phyloP scores from a whole-genome alignment of 1,140 invertebrate species.

The Drosophila dunni region DNA sequence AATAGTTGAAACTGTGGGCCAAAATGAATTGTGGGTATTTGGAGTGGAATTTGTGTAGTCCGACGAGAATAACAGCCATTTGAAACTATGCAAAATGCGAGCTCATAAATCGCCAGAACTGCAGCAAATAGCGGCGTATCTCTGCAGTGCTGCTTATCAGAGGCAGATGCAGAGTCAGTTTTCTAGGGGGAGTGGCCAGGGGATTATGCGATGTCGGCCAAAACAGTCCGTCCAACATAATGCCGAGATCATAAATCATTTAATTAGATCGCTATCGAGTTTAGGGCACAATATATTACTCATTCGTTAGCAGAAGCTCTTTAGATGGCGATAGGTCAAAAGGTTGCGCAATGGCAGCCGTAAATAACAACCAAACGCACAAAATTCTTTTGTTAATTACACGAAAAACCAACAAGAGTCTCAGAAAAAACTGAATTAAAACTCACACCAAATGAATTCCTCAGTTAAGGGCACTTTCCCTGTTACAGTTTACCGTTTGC shows the following conservation, averaged over 20 bases:
- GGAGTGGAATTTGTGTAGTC: constrained; percentile 37
- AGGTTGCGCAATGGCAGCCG: constrained; percentile 52
- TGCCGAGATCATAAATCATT: constrained; percentile 64
- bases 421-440: constrained; percentile 48
- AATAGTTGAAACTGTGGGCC: constrained; percentile 12
- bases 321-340: constrained; percentile 47
- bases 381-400: constrained; percentile 70
- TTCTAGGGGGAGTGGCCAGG: constrained; percentile 3
- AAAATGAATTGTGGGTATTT: constrained; percentile 68
- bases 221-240: constrained; percentile 59
- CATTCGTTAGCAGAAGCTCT: constrained; percentile 33
- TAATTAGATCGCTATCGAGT: constrained; percentile 67
- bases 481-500: constrained; percentile 41
- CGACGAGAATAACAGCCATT: constrained; percentile 56
- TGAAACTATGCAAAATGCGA: constrained; percentile 76
- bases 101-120: constrained; percentile 65
- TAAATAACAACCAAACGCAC: constrained; percentile 46
- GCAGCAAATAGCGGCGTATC: constrained; percentile 42
- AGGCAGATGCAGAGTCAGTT: background rate
- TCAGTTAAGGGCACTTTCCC: constrained; percentile 62
- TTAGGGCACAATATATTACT: constrained; percentile 32
- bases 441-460: constrained; percentile 15
- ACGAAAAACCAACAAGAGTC: constrained; percentile 54
- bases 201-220: constrained; percentile 49
- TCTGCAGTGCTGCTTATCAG: constrained; percentile 28